phyloP scores from a whole-genome alignment of 2,888 invertebrate genomes.

The Timema cristinae region DNA sequence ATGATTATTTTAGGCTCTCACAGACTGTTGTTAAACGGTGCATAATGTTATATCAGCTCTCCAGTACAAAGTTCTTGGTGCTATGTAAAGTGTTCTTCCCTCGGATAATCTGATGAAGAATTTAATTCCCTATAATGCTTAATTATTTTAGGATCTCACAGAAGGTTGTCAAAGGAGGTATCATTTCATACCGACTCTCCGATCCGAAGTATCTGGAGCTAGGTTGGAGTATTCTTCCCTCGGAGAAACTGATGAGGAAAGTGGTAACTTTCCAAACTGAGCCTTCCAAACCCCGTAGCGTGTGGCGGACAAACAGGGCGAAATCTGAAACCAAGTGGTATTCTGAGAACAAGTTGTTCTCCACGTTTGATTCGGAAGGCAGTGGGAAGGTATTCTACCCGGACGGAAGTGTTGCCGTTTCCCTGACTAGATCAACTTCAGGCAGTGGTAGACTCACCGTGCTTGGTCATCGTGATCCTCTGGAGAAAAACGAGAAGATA shows the following conservation, averaged over 20 bases:
- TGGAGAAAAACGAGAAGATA: no score
- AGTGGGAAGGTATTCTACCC: neutral
- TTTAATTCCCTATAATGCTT: no score
- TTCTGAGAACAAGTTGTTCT: neutral
- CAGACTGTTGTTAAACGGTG: no score
- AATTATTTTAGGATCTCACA: no score
- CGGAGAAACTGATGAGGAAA: neutral
- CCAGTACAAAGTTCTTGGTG: no score
- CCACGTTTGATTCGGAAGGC: neutral
- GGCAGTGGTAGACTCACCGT: neutral
- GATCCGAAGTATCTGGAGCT: constrained; percentile 5
- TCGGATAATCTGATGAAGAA: no score
- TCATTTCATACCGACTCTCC: constrained; percentile 3
- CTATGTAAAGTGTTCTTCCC: no score
- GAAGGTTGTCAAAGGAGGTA: neutral
- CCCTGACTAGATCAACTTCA: neutral
- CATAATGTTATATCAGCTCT: no score
- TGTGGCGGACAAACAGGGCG: neutral
- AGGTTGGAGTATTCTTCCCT: constrained; percentile 4
- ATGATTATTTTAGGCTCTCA: no score
- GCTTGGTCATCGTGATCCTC: neutral
- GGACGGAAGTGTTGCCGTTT: neutral
- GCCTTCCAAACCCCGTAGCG: neutral
- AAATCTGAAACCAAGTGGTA: neutral
- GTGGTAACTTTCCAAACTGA: neutral